Evolutionary conservation across 92 coral and sea anemone genomes (phyloP).

Genomic region (Micromussa lordhowensis): DNA sequence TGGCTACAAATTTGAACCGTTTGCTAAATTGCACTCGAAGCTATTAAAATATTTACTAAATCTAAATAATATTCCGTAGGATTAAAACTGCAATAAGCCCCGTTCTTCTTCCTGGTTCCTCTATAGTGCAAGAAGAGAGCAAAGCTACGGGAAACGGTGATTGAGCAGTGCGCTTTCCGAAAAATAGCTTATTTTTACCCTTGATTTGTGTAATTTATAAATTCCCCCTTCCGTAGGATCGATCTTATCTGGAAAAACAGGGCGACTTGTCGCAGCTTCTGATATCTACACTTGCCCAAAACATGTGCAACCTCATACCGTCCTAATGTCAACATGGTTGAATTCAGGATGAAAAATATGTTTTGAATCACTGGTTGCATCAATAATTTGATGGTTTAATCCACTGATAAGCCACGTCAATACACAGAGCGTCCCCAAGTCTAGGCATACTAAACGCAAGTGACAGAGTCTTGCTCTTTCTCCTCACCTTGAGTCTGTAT

Average conservation of each 20-base stretch:
- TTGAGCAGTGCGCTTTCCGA: not conserved
- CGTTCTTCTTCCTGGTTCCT: not conserved
- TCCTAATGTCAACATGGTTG: constrained; percentile 41
- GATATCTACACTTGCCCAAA: too few species aligned
- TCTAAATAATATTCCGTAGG: not conserved
- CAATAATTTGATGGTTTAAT: not conserved
- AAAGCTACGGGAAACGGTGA: not conserved
- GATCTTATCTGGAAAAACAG: not conserved
- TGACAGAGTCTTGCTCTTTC: not conserved
- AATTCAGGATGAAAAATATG: constrained; percentile 1
- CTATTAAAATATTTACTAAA: too few species aligned
- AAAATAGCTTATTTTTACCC: not conserved
- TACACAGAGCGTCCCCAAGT: not conserved
- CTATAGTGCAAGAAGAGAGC: not conserved
- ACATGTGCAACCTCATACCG: constrained; percentile 44
- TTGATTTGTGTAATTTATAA: not conserved
- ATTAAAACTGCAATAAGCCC: not conserved
- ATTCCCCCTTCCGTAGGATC: not conserved
- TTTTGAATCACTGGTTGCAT: constrained; percentile 45
- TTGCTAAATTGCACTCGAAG: too few species aligned
- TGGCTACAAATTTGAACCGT: not conserved
- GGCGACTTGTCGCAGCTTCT: not conserved
- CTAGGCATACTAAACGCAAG: not conserved
- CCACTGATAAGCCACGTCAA: not conserved
- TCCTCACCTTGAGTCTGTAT: constrained; percentile 93